Percentiles rank a stretch among this genome's conserved stretches.
These are phyloP conservation scores for Adrianichthys oophorus DNA, from an alignment of 2,797 vertebrate genomes.

Conservation along the genomic window DNA sequence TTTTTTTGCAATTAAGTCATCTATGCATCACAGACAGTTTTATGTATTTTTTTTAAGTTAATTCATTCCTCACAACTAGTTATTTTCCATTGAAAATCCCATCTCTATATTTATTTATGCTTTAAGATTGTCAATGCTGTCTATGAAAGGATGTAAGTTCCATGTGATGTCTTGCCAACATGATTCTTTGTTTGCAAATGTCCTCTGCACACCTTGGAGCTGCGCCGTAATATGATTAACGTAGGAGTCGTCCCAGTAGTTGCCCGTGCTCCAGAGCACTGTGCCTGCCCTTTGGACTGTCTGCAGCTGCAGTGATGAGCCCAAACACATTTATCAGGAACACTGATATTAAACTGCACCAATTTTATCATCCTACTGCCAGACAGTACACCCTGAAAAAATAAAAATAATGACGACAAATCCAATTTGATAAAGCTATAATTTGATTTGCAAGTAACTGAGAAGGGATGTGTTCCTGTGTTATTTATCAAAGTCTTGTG, in stretches of 20 bases:
- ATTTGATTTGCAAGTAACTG: constrained; percentile 79
- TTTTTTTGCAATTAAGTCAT: constrained; percentile 56
- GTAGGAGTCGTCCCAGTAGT: constrained; percentile 66
- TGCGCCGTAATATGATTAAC: constrained; percentile 73
- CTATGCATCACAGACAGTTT: constrained; percentile 54
- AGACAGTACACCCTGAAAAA: constrained; percentile 60
- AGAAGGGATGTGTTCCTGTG: constrained; percentile 72
- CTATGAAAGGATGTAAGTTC: constrained; percentile 31
- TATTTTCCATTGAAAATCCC: constrained; percentile 55
- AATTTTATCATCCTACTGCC: constrained; percentile 68
- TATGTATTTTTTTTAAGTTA: constrained; percentile 59
- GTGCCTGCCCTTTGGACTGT: constrained; percentile 70
- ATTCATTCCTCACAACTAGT: constrained; percentile 62
- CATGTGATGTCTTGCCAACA: constrained; percentile 63
- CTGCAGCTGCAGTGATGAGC: constrained; percentile 67
- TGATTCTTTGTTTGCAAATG: constrained; percentile 72
- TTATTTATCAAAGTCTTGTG: constrained; percentile 76
- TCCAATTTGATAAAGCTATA: constrained; percentile 79
- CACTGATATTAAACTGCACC: constrained; percentile 72
- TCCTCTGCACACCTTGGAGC: constrained; percentile 74
- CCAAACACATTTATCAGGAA: constrained; percentile 77
- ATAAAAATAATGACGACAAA: constrained; percentile 66
- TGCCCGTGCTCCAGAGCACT: constrained; percentile 60
- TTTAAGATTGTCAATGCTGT: constrained; percentile 50
- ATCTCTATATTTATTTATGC: constrained; percentile 56